Conservation (phyloP, 2,113 vertebrate species). For the Cichladusa arquata region DNA sequence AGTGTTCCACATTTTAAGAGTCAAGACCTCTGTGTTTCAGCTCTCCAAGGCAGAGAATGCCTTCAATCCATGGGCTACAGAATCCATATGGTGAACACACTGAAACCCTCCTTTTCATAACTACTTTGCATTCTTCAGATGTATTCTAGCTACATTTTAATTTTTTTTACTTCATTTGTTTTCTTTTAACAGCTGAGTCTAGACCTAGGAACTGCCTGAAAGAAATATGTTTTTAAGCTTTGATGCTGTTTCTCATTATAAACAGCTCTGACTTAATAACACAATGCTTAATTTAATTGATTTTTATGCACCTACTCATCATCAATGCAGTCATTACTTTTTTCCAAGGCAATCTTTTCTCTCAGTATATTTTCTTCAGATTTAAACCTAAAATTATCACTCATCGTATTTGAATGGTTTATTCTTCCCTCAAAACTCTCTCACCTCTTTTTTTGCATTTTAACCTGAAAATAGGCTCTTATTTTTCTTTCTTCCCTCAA, state of each 20-base stretch:
- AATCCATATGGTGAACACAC: background rate
- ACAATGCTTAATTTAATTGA: background rate
- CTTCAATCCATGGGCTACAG: rapidly evolving
- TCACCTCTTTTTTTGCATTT: background rate
- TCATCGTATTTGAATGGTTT: background rate
- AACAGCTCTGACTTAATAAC: background rate
- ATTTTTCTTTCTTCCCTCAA: background rate
- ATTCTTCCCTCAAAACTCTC: background rate
- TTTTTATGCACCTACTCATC: background rate
- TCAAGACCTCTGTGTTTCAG: background rate
- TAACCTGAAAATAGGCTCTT: background rate
- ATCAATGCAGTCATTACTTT: background rate
- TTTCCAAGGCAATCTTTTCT: background rate
- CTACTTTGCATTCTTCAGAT: background rate
- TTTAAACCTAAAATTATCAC: background rate
- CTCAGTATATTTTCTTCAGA: background rate
- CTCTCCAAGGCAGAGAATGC: background rate
- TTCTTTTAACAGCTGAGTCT: background rate
- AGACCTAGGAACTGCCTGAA: background rate
- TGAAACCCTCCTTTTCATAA: background rate
- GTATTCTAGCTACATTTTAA: background rate
- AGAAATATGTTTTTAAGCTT: background rate
- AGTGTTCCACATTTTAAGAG: background rate
- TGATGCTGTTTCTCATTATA: background rate
- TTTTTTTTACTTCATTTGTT: background rate